A percentile compares a stretch with the other conserved stretches of the same genome.
phyloP scores from a whole-genome alignment of 2,797 vertebrate genomes.

The Margarornis squamiger region DNA sequence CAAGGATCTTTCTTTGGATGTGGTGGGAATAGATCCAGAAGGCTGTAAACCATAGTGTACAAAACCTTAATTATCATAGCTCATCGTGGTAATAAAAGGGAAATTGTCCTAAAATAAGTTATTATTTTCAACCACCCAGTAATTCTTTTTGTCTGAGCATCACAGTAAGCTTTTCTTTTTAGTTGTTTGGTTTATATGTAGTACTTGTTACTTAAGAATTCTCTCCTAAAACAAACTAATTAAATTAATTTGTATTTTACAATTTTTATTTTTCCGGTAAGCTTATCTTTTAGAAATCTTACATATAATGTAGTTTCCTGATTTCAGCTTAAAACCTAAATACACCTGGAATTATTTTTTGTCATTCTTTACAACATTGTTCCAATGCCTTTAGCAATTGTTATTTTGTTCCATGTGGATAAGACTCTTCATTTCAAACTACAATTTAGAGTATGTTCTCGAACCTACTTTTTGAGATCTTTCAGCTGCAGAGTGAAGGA shows the following conservation, averaged over 20 bases:
- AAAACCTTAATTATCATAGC: constrained; percentile 6
- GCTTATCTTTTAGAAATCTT: not conserved
- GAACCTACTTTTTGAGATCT: not conserved
- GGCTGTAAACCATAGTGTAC: not conserved
- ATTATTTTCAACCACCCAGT: not conserved
- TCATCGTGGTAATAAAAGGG: not conserved
- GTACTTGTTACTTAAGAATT: not conserved
- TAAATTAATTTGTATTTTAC: not conserved
- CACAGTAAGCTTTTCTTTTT: not conserved
- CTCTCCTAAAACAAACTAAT: not conserved
- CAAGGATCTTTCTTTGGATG: constrained; percentile 24
- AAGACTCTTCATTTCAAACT: not conserved
- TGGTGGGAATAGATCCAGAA: constrained; percentile 28
- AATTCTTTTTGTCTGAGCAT: not conserved
- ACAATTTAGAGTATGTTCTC: not conserved
- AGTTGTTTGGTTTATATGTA: not conserved
- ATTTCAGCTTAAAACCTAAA: not conserved
- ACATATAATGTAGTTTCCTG: not conserved
- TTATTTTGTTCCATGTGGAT: not conserved
- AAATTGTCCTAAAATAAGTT: not conserved
- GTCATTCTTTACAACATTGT: not conserved
- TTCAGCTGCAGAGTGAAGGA: not conserved
- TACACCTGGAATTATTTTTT: not conserved
- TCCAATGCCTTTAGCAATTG: not conserved
- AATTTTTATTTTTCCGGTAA: not conserved